A percentile compares a stretch with the other conserved stretches of the same genome.
Conservation (phyloP, 2,113 vertebrate species). For the Oncorhynchus gorbuscha region DNA sequence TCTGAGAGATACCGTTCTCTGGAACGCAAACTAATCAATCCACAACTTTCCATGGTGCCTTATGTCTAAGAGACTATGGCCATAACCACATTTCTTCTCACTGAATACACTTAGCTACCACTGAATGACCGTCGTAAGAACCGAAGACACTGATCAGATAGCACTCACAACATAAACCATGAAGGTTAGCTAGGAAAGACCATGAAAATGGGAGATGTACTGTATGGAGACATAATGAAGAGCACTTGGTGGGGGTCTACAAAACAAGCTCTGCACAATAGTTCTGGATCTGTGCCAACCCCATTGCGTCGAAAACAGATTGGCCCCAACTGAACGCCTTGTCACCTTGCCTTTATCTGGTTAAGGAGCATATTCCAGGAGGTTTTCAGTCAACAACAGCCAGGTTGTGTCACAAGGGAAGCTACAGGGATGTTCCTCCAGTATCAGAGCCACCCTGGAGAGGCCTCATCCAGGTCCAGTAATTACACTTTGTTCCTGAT, state of each 20-base stretch:
- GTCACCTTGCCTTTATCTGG: slow-evolving; percentile 3
- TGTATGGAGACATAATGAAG: neutral
- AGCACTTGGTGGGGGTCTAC: neutral
- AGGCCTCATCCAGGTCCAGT: slow-evolving; percentile 28
- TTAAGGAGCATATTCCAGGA: neutral
- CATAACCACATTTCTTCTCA: neutral
- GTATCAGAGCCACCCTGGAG: slow-evolving; percentile 19
- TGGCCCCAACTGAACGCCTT: slow-evolving; percentile 13
- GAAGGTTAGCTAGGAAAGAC: neutral
- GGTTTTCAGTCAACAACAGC: slow-evolving; percentile 33
- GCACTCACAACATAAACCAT: neutral
- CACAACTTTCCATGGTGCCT: neutral
- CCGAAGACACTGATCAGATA: neutral
- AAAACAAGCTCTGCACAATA: slow-evolving; percentile 1
- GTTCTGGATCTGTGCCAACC: slow-evolving; percentile 1
- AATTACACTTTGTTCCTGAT: slow-evolving; percentile 43
- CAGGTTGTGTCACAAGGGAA: slow-evolving; percentile 5
- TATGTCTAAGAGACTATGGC: neutral
- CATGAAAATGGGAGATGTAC: neutral
- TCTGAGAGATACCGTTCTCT: too few species aligned
- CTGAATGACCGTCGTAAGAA: neutral
- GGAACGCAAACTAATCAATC: too few species aligned
- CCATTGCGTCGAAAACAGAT: neutral
- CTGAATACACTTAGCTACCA: neutral
- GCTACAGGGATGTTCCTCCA: slow-evolving; percentile 23